Evolutionary conservation across 2,888 invertebrate genomes (phyloP), one percentile per base, ranked within the genome.

Genomic region (Synanthedon formicaeformis): DNA sequence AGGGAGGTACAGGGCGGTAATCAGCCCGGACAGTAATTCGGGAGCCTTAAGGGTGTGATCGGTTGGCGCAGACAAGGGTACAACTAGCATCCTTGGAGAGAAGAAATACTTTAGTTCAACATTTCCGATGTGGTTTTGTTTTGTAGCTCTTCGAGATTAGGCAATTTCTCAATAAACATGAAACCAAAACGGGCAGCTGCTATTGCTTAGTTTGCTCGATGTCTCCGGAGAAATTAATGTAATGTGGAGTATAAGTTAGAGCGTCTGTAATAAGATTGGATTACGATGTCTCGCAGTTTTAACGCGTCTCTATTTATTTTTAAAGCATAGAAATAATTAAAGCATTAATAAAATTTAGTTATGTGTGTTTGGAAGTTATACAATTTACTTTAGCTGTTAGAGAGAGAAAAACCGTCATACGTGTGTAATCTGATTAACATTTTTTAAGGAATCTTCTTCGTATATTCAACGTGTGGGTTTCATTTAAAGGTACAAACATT

Each of bases 101-200:
- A 84, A 82, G 84, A 83, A 85, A 85, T 85, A 85, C 80, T 84
- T 83, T 79, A 81, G 81, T 83, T 81, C 79, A 82, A 82, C 81
- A 82, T 83, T 82, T 81, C 82, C 81, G 73, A 78, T 84, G 85
- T 76, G 84, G 83, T 85, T 83, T 85, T 84, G 85, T 85, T 87
- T 81, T 83, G 84, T 87, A 81, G 81, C 81, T 84, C 83, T 84
- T 83, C 71, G 77, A 81, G 83, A 86, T 87, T 83, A 85, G 77
- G 78, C 78, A 81, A 82, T 85, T 78, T 77, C 84, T 82, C 79
- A 75, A 85, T 84, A 86, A 85, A 85, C 82, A 83, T 75, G 78
- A 75, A 78, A 82, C 75, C 75, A 65, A 66, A 57, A 65, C 66
- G 73, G 77, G 75, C 81, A 81, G 82, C 75, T 82, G 79, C 75